These are phyloP conservation scores for Catocala nupta DNA, from an alignment of 2,888 invertebrate species.

Conservation along the genomic window DNA sequence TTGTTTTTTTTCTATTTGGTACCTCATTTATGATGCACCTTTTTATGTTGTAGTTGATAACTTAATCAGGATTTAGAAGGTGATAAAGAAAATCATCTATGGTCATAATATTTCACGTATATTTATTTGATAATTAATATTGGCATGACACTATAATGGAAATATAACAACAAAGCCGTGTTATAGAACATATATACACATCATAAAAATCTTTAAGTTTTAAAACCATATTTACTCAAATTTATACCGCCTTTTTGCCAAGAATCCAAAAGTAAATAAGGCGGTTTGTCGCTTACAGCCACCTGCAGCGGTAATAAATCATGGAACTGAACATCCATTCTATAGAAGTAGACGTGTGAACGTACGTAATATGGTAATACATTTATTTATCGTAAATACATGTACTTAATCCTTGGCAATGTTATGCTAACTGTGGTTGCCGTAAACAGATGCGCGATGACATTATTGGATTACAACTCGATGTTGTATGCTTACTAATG, in stretches of 20 bases:
- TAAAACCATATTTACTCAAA: conserved; percentile 17
- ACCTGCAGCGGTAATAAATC: conserved; percentile 47
- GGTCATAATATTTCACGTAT: too few species aligned
- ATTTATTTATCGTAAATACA: neutral
- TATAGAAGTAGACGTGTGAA: conserved; percentile 18
- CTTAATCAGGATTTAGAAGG: too few species aligned
- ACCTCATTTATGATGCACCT: too few species aligned
- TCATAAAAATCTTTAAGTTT: neutral
- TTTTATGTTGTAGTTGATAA: too few species aligned
- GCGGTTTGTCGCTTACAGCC: conserved; percentile 23
- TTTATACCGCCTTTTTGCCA: conserved; percentile 15
- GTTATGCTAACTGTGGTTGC: neutral
- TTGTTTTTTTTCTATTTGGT: too few species aligned
- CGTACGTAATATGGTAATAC: conserved; percentile 18
- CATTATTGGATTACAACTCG: neutral
- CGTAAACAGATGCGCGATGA: neutral
- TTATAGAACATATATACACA: too few species aligned
- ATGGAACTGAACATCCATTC: conserved; percentile 32
- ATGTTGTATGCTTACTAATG: neutral
- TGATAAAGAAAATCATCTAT: too few species aligned
- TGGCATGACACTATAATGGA: too few species aligned
- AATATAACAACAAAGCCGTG: too few species aligned
- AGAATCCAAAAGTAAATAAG: conserved; percentile 28
- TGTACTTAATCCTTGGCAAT: too few species aligned
- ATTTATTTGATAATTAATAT: too few species aligned